Base-by-base conservation (phyloP, 2,797 vertebrate genomes). In the Cirrhinus molitorella region DNA sequence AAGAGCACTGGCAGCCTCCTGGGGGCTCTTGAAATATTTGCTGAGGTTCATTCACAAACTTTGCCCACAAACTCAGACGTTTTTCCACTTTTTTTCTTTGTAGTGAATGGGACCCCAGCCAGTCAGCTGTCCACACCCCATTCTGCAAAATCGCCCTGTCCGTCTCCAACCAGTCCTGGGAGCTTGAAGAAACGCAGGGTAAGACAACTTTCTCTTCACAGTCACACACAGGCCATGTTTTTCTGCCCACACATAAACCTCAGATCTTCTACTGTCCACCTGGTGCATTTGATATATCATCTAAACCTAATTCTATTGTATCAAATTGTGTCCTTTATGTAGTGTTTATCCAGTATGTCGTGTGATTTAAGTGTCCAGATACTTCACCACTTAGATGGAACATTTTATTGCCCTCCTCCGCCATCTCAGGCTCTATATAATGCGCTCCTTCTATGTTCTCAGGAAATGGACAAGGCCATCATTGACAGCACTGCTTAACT, bases 121-220 rank as follows among this genome's bases (percentile, higher is more conserved):
- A 99, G 97, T 93, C 98, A 98, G 94, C 95, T 97, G 86, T 99
- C 98, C 86, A 97, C 97, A 91, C 96, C 97, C 70, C 95, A 96
- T 81, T 98, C 97, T 70, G 96, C 96, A 91, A 98, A 98, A 88
- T 97, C 98, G 81, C 96, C 97, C 90, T 97, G 97, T 90, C 97
- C 97, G 40, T 97, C 97, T 89, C 97, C 97, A 47, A 95, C 96
- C 91, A 98, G 97, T 91, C 97, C 97, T 1, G 96, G 95, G 89
- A 97, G 96, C 92, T 95, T 97, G 91, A 95, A 93, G 92, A 97
- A 92, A 94, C 95, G 96, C 91, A 96, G 93, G 97, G 98, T 99
- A 97, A 96, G 96, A 89, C 25, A 25, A 37, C 23, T 51, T 17
- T 79, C 5, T 80, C 70, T 80, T 6, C 31, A 65, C 3, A 65